phyloP scores from a whole-genome alignment of 1,140 invertebrate species.

The Chrysomallon squamiferum region DNA sequence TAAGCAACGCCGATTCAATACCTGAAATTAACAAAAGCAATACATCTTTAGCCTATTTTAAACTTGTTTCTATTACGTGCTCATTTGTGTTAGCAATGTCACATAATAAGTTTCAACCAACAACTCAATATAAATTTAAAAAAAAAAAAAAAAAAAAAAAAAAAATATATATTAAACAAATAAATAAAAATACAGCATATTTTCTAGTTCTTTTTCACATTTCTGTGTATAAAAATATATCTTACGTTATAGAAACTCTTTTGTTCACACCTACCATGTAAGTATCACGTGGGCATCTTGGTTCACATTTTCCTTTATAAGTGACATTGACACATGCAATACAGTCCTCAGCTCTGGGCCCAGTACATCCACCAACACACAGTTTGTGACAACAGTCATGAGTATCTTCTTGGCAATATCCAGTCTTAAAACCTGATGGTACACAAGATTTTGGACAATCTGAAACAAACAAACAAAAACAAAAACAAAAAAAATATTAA shows the following conservation, averaged over 20 bases:
- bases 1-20: slow-evolving; percentile 78
- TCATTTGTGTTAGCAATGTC: neutral
- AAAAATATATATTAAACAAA: too few relatives aligned
- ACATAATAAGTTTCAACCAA: too few relatives aligned
- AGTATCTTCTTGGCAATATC: slow-evolving; percentile 6
- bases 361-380: slow-evolving; percentile 85
- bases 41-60: neutral
- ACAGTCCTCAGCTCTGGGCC: slow-evolving; percentile 70
- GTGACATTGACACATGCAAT: slow-evolving; percentile 76
- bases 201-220: too few relatives aligned
- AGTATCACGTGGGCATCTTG: slow-evolving; percentile 73
- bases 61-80: too few relatives aligned
- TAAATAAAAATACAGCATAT: too few relatives aligned
- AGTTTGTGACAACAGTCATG: slow-evolving; percentile 76
- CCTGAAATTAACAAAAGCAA: slow-evolving; percentile 64
- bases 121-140: too few relatives aligned
- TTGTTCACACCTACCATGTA: slow-evolving; percentile 70
- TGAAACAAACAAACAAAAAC: slow-evolving; percentile 12
- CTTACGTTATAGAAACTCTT: too few relatives aligned
- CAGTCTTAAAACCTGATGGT: neutral
- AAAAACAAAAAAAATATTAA: neutral
- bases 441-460: slow-evolving; percentile 7
- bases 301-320: slow-evolving; percentile 70
- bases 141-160: too few relatives aligned
- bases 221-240: too few relatives aligned